phyloP scores from a whole-genome alignment of 2,888 invertebrate species.

The Heteropelma amictum region DNA sequence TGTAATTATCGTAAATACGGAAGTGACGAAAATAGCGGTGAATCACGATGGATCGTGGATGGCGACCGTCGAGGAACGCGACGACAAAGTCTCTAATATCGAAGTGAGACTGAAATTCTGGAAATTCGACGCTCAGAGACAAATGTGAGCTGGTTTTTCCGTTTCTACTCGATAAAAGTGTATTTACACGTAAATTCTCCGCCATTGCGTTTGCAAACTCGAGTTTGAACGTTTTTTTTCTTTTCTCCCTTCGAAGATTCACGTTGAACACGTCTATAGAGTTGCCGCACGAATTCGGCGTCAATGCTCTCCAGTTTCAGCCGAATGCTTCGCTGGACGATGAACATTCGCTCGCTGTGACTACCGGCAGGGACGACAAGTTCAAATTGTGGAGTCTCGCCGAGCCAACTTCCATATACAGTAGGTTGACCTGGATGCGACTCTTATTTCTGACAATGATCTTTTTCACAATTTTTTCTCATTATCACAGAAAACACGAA shows the following conservation, averaged over 20 bases:
- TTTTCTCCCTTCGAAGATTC: slow-evolving; percentile 81
- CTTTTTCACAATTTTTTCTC: slow-evolving; percentile 16
- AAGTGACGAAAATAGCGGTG: slow-evolving; percentile 84
- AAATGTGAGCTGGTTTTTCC: slow-evolving; percentile 82
- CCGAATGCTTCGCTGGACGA: slow-evolving; percentile 76
- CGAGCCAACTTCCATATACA: slow-evolving; percentile 80
- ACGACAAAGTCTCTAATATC: slow-evolving; percentile 80
- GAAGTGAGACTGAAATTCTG: slow-evolving; percentile 89
- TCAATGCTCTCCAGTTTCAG: slow-evolving; percentile 82
- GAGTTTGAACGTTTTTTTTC: not conserved
- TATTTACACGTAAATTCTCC: slow-evolving; percentile 4
- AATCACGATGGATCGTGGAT: slow-evolving; percentile 85
- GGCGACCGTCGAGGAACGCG: slow-evolving; percentile 84
- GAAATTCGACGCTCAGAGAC: slow-evolving; percentile 81
- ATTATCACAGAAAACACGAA: slow-evolving; percentile 78
- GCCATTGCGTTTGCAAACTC: not conserved
- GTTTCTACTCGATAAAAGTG: not conserved
- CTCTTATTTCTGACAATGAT: not conserved
- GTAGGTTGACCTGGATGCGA: no score
- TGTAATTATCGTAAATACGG: slow-evolving; percentile 81
- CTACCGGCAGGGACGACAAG: slow-evolving; percentile 83
- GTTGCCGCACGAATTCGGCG: slow-evolving; percentile 83
- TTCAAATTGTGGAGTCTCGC: slow-evolving; percentile 86
- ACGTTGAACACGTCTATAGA: slow-evolving; percentile 86
- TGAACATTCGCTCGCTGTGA: slow-evolving; percentile 81